Conservation (phyloP, 2,113 vertebrate genomes). For the Hyperoodon ampullatus region DNA sequence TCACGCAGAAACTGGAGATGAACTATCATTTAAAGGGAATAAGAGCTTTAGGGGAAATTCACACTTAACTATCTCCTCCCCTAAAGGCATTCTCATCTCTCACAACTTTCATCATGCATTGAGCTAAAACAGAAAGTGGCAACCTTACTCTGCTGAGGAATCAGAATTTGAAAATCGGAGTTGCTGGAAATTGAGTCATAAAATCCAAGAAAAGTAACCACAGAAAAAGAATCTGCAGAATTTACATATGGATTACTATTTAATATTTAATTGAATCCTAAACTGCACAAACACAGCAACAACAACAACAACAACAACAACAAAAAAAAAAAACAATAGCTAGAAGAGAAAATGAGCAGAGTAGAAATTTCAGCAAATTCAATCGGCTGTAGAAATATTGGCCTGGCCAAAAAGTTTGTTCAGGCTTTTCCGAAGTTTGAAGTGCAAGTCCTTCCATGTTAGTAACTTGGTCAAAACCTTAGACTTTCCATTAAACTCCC, state of each 20-base stretch:
- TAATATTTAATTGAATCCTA: neutral
- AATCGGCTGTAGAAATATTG: neutral
- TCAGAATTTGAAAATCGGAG: too few relatives aligned
- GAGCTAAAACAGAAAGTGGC: neutral
- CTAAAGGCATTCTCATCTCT: neutral
- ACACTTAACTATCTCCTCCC: neutral
- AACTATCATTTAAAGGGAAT: neutral
- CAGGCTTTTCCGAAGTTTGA: neutral
- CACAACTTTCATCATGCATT: neutral
- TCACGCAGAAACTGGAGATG: neutral
- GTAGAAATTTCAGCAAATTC: neutral
- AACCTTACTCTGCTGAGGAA: neutral
- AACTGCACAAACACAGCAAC: too few relatives aligned
- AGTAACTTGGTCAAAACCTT: neutral
- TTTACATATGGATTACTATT: neutral
- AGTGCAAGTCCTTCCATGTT: neutral
- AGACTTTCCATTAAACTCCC: neutral
- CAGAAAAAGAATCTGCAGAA: neutral
- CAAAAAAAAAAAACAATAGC: neutral
- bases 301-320: too few relatives aligned
- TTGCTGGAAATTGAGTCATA: neutral
- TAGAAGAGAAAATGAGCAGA: neutral
- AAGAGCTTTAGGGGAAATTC: neutral
- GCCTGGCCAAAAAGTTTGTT: too few relatives aligned
- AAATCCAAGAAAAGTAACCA: neutral